Evolutionary conservation across 2,888 invertebrate genomes (phyloP), one percentile per base, ranked within the genome.

Genomic region (Caenorhabditis afra): DNA sequence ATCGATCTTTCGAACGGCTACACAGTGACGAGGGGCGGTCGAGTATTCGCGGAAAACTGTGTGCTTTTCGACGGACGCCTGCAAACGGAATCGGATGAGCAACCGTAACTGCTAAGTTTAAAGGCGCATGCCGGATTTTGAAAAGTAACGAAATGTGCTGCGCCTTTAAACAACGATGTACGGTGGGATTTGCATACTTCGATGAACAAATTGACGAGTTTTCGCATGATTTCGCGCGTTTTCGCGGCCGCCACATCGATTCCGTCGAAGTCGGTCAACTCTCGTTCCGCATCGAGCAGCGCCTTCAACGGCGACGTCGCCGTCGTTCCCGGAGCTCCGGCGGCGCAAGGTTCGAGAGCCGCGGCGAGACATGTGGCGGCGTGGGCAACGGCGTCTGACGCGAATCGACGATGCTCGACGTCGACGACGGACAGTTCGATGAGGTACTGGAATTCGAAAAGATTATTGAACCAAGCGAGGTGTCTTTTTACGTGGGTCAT

Each of bases 361-460:
- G 58, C 41, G 0, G 74, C 65, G 12, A 74, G 65, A 44, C 59
- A 74, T 41, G 62, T 71, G 37, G 62, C 70, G 0, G 70, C 53
- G 37, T 71, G 45, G 4, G 62, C 61, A 23, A 71, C 55, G 11
- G 55, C 49, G 12, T 71, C 70, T 7, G 70, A 71, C 3, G 62
- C 18, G n/a, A 18, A 55, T 10, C 10, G 12, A 39, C 70, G 70
- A 35, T 55, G 61, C 39, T 62, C 23, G 1, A 71, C 62, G 37
- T 62, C 53, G 47, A 71, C 55, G n/a, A 62, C 8, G 3, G 70
- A 61, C n/a, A 71, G 55, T 18, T 71, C 70, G 22, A 71, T 39
- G 8, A 71, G 49, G 22, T 71, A 71, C 70, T 71, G 53, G 14
- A 74, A 35, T 29, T 49, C 41, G 2, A 2, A 7, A 23, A 29